Base-by-base conservation (phyloP, 2,888 invertebrate species). In the Papilio demoleus region DNA sequence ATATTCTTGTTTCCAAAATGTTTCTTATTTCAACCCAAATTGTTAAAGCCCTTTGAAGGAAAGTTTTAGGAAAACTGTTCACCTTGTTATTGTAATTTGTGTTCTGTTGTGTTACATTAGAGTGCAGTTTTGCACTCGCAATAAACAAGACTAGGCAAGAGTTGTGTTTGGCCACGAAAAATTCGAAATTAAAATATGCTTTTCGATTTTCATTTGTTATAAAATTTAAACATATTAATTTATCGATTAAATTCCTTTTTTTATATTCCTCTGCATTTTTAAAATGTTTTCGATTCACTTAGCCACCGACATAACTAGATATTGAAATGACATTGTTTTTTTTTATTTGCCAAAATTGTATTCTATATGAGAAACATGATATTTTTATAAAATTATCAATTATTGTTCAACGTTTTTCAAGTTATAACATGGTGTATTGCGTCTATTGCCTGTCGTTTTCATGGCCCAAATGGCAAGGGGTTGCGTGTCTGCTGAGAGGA, bases 401-500 rank as follows among this genome's bases (percentile, higher is more conserved):
- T n/a, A n/a, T n/a, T n/a, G n/a, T n/a, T n/a, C n/a, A n/a, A n/a
- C n/a, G n/a, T n/a, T n/a, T n/a, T n/a, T n/a, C n/a, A n/a, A n/a
- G n/a, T n/a, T n/a, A n/a, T n/a, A n/a, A n/a, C n/a, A n/a, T n/a
- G n/a, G n/a, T n/a, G n/a, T n/a, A n/a, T n/a, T n/a, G 19, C 8
- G 8, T 19, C 42, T 17, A 40, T 40, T 24, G 42, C 22, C 70
- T 78, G 76, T 81, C 42, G 4, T 71, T 78, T 77, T 78, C 74
- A 42, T 82, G 77, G 86, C 87, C 82, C 76, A 66, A 76, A 72
- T 27, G 47, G 80, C 82, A 92, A 91, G 88, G 91, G 90, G 89
- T 91, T 90, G 89, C 86, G 84, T 86, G 87, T 80, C 83, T 79
- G 79, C 80, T 77, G 77, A 79, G 82, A 80, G 76, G 75, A 78